These are phyloP conservation scores for Amiota mariae DNA, from an alignment of 2,888 invertebrate genomes.

Conservation along the genomic window DNA sequence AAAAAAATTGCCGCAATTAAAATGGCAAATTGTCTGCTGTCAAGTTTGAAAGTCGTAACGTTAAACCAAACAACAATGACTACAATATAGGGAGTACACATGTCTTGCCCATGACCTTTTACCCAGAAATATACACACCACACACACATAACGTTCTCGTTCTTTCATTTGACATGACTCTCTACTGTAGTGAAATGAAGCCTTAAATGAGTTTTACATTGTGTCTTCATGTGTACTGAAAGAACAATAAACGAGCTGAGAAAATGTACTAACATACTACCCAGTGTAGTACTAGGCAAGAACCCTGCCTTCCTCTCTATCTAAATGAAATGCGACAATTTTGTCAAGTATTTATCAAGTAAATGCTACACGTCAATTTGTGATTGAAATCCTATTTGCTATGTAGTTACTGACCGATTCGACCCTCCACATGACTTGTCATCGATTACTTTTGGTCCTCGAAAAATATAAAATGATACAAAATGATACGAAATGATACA, in stretches of 20 bases:
- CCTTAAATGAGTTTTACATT: constrained; percentile 68
- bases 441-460: no score
- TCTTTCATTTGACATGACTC: constrained; percentile 38
- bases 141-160: neutral
- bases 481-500: constrained; percentile 20
- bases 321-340: constrained; percentile 22
- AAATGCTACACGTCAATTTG: constrained; percentile 36
- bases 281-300: neutral
- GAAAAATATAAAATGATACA: neutral
- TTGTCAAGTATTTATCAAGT: constrained; percentile 28
- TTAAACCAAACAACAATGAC: constrained; percentile 41
- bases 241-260: neutral
- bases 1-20: constrained; percentile 69
- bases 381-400: constrained; percentile 55
- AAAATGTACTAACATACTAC: neutral
- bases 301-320: neutral
- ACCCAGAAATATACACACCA: constrained; percentile 22
- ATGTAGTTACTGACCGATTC: constrained; percentile 9
- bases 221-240: constrained; percentile 49
- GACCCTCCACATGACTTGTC: neutral
- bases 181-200: constrained; percentile 63
- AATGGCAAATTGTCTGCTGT: constrained; percentile 68
- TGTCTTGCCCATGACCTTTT: no score
- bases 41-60: constrained; percentile 17
- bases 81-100: neutral